Conservation (phyloP, 2,888 invertebrate genomes). For the Rhingia rostrata region DNA sequence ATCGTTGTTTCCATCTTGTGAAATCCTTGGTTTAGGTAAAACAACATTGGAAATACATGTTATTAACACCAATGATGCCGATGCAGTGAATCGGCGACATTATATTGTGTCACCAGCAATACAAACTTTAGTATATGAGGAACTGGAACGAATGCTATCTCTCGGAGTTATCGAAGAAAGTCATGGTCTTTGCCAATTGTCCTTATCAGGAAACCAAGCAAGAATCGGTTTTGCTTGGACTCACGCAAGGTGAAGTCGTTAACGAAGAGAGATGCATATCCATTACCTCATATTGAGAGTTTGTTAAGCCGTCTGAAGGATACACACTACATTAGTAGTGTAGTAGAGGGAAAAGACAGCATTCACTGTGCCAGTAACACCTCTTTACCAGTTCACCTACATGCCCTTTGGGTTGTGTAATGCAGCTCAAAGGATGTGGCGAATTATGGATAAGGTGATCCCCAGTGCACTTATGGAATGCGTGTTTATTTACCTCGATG, state of each 20-base stretch:
- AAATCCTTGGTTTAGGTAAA: constrained; percentile 21
- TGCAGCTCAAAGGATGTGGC: neutral
- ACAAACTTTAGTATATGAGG: constrained; percentile 63
- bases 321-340: too few species aligned
- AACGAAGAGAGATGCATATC: too few species aligned
- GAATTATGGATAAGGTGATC: neutral
- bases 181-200: constrained; percentile 76
- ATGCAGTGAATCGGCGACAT: constrained; percentile 64
- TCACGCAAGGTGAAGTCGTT: too few species aligned
- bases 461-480: neutral
- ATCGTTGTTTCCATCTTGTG: neutral
- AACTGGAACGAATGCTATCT: constrained; percentile 78
- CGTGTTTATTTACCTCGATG: too few species aligned
- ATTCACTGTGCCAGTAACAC: too few species aligned
- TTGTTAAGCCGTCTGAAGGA: too few species aligned
- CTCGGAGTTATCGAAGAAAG: constrained; percentile 76
- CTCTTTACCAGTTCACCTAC: too few species aligned
- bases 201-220: too few species aligned
- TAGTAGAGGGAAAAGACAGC: neutral
- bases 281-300: too few species aligned
- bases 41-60: constrained; percentile 49
- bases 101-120: constrained; percentile 66
- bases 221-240: too few species aligned
- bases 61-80: constrained; percentile 56
- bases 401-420: too few species aligned